These are phyloP conservation scores for Apogon hyalosoma DNA, from an alignment of 2,797 vertebrate species.

Conservation along the genomic window DNA sequence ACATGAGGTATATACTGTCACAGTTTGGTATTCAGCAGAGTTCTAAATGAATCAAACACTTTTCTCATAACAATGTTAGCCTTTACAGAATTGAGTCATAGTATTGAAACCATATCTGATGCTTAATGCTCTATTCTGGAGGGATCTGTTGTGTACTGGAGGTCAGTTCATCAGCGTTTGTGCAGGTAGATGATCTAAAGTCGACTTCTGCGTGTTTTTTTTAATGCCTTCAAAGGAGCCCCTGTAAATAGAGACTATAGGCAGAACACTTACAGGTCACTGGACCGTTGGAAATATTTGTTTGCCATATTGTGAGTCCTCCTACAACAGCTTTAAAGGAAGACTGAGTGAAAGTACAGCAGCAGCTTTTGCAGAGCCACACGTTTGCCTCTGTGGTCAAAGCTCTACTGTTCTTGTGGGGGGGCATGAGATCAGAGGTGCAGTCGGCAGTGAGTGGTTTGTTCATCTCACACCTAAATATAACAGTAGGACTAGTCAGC, in stretches of 20 bases:
- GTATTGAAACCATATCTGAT: too few species aligned
- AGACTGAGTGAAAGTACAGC: not conserved
- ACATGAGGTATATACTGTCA: too few species aligned
- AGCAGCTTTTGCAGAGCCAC: constrained; percentile 3
- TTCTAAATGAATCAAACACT: too few species aligned
- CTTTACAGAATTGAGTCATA: too few species aligned
- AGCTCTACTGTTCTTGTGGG: not conserved
- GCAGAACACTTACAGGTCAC: constrained; percentile 23
- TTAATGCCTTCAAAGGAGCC: constrained; percentile 26
- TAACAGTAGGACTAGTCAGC: constrained; percentile 2
- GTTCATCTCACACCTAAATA: constrained; percentile 21
- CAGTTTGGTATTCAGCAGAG: too few species aligned
- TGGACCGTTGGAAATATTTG: constrained; percentile 26
- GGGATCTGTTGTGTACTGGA: not conserved
- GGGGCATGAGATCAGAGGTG: constrained; percentile 34
- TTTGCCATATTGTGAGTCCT: constrained; percentile 27
- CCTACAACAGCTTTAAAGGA: not conserved
- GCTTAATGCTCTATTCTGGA: too few species aligned
- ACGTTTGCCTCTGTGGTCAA: not conserved
- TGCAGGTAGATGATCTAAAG: constrained; percentile 37
- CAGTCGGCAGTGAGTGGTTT: not conserved
- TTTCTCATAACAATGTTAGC: too few species aligned
- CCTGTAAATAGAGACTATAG: constrained; percentile 39
- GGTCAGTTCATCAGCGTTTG: constrained; percentile 13
- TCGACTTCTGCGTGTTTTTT: not conserved